Evolutionary conservation across 2,888 invertebrate species (phyloP).

Genomic region (Campoletis raptor): DNA sequence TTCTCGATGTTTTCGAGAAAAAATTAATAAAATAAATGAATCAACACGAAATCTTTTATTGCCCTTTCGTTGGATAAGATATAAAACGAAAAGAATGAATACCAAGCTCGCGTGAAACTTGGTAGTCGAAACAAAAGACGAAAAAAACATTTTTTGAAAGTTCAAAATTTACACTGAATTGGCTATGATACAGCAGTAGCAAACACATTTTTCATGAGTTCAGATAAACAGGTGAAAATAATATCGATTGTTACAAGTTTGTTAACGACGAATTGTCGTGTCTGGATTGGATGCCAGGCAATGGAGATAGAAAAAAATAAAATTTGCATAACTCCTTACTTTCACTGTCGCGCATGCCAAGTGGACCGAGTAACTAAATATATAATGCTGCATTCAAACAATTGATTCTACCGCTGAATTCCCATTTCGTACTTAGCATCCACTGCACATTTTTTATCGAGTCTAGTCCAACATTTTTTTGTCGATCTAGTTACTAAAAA

Average conservation of each 20-base stretch:
- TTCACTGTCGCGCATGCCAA: constrained; percentile 55
- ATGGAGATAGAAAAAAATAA: constrained; percentile 4
- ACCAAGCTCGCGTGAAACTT: background rate
- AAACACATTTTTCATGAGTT: constrained; percentile 10
- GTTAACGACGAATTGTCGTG: constrained; percentile 9
- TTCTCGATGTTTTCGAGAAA: background rate
- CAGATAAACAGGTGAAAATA: background rate
- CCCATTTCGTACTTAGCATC: constrained; percentile 5
- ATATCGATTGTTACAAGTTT: constrained; percentile 8
- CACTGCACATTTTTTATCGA: background rate
- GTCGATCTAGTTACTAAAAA: background rate
- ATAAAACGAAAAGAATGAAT: background rate
- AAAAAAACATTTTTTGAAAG: background rate
- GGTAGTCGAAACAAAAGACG: too few relatives aligned
- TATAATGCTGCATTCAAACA: constrained; percentile 9
- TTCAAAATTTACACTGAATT: background rate
- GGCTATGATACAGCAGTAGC: background rate
- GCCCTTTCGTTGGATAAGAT: background rate
- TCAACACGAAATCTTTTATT: background rate
- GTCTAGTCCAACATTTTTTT: background rate
- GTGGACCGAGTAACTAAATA: constrained; percentile 22
- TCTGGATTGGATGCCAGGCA: constrained; percentile 4
- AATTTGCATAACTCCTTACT: constrained; percentile 61
- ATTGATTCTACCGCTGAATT: constrained; percentile 3
- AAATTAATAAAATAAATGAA: background rate